Evolutionary conservation across 2,113 vertebrate species (phyloP).

Genomic region (Cochlearius cochlearius): DNA sequence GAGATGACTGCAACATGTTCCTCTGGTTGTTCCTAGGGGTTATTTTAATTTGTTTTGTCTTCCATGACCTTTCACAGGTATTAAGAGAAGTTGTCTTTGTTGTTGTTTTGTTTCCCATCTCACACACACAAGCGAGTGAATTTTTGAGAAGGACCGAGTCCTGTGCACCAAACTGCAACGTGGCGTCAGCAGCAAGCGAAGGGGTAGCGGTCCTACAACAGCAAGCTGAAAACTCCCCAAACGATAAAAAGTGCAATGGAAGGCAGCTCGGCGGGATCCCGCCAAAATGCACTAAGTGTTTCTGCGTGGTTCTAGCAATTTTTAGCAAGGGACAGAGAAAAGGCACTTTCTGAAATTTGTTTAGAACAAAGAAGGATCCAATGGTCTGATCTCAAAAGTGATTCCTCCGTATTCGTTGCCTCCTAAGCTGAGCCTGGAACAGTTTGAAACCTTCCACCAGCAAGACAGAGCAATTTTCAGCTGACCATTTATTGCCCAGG

Average conservation of each 20-base stretch:
- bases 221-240: neutral
- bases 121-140: neutral
- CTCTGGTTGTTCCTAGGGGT: neutral
- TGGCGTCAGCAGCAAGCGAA: neutral
- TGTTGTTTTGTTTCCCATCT: neutral
- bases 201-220: neutral
- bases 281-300: neutral
- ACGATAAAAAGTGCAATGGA: neutral
- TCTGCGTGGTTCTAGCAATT: neutral
- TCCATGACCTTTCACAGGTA: neutral
- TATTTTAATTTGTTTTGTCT: neutral
- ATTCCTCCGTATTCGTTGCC: neutral
- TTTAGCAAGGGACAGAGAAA: neutral
- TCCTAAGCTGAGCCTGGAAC: neutral
- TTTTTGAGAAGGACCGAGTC: neutral
- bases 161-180: neutral
- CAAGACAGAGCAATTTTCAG: conserved; percentile 21
- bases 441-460: neutral
- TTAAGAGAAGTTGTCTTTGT: neutral
- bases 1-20: neutral
- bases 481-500: neutral
- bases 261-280: neutral
- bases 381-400: neutral
- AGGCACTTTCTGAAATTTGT: neutral
- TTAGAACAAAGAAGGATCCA: neutral